Conservation (phyloP, 2,888 invertebrate species). For the Homarus gammarus region DNA sequence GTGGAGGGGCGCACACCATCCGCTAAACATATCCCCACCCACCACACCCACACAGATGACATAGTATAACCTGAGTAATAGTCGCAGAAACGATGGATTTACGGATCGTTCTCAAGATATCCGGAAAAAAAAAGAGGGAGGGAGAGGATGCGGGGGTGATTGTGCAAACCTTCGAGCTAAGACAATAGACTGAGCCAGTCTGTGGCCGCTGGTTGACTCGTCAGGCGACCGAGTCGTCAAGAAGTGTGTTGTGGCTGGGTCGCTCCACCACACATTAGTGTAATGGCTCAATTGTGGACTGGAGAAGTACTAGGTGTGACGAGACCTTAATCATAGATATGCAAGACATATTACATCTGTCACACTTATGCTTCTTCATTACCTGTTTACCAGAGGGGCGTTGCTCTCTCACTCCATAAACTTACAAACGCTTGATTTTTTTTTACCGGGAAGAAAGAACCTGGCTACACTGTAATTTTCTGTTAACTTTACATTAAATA, state of each 20-base stretch:
- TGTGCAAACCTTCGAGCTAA: neutral
- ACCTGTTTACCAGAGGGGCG: too few relatives aligned
- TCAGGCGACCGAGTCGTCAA: too few relatives aligned
- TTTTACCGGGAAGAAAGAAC: too few relatives aligned
- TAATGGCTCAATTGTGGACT: conserved; percentile 45
- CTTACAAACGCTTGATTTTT: too few relatives aligned
- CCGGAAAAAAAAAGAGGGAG: neutral
- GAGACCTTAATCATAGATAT: conserved; percentile 18
- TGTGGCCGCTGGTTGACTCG: too few relatives aligned
- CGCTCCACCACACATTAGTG: conserved; percentile 18
- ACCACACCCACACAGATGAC: conserved; percentile 59
- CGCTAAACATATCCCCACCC: conserved; percentile 61
- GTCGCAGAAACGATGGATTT: conserved; percentile 55
- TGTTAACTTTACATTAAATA: too few relatives aligned
- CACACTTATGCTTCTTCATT: neutral
- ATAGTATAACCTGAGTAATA: conserved; percentile 51
- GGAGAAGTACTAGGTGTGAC: conserved; percentile 17
- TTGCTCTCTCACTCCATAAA: too few relatives aligned
- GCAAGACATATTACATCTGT: neutral
- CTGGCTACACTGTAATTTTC: too few relatives aligned
- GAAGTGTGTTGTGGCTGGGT: conserved; percentile 14
- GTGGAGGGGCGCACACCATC: conserved; percentile 50
- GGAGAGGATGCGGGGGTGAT: neutral
- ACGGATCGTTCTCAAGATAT: conserved; percentile 19
- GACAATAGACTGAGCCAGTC: too few relatives aligned